phyloP scores from a whole-genome alignment of 1,140 invertebrate species.

The Brachionus paranguensis region DNA sequence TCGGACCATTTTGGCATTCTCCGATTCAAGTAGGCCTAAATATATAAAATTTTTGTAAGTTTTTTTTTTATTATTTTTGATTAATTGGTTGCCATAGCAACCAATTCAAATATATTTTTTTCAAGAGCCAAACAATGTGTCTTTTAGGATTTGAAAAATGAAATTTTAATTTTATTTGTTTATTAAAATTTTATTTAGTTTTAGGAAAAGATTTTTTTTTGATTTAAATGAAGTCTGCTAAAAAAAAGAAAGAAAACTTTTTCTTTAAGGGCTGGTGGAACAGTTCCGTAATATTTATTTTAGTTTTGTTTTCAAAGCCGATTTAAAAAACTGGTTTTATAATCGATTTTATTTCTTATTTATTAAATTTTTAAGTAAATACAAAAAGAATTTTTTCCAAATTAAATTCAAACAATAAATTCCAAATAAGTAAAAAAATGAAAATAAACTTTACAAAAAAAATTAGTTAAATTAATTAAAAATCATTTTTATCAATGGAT shows the following conservation, averaged over 20 bases:
- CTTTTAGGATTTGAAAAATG: not conserved
- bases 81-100: not conserved
- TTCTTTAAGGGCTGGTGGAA: no score
- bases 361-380: no score
- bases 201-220: not conserved
- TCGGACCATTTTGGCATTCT: slow-evolving; percentile 48
- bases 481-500: no score
- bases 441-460: no score
- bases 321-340: no score
- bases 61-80: not conserved
- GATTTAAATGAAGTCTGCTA: not conserved
- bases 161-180: not conserved
- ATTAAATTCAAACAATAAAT: no score
- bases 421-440: no score
- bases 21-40: not conserved
- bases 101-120: not conserved
- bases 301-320: no score
- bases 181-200: not conserved
- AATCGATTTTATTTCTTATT: no score
- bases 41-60: not conserved
- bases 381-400: no score
- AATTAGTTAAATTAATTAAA: no score
- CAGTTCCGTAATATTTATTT: no score
- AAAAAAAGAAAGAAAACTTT: not conserved
- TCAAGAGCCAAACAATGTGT: not conserved